A percentile compares a stretch with the other conserved stretches of the same genome.
phyloP scores from a whole-genome alignment of 1,140 invertebrate genomes.

The Scaptomyza montana region DNA sequence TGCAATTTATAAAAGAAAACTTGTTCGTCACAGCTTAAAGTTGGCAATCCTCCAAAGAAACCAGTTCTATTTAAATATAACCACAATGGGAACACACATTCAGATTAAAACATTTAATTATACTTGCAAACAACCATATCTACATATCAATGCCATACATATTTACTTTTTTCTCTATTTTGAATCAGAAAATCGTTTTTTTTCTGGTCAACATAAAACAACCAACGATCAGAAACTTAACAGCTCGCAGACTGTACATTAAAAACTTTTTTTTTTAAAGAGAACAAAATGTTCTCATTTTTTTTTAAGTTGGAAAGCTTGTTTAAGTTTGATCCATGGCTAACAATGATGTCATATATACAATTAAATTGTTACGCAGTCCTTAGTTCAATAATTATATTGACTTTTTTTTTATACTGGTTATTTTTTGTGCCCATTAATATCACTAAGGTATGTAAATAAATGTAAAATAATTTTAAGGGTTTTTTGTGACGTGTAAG shows the following conservation, averaged over 20 bases:
- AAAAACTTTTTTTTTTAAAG: background rate
- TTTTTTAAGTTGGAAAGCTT: slow-evolving; percentile 1
- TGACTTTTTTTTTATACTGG: slow-evolving; percentile 43
- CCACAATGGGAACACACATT: background rate
- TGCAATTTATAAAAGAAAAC: no score
- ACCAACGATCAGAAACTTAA: background rate
- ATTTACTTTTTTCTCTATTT: background rate
- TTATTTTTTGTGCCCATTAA: slow-evolving; percentile 60
- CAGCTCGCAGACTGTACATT: background rate
- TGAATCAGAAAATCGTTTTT: background rate
- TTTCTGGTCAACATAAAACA: background rate
- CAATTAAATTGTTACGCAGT: background rate
- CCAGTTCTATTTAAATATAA: background rate
- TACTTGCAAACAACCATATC: background rate
- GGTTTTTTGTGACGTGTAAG: no score
- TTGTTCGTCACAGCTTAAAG: no score
- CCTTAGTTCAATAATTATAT: background rate
- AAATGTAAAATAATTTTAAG: background rate
- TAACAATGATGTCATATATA: background rate
- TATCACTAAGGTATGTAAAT: slow-evolving; percentile 61
- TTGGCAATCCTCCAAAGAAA: no score
- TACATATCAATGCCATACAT: no score
- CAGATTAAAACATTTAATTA: background rate
- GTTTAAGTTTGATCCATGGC: slow-evolving; percentile 3
- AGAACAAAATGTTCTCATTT: background rate